These are phyloP conservation scores for Chionis minor DNA, from an alignment of 2,113 vertebrate genomes.

Conservation along the genomic window DNA sequence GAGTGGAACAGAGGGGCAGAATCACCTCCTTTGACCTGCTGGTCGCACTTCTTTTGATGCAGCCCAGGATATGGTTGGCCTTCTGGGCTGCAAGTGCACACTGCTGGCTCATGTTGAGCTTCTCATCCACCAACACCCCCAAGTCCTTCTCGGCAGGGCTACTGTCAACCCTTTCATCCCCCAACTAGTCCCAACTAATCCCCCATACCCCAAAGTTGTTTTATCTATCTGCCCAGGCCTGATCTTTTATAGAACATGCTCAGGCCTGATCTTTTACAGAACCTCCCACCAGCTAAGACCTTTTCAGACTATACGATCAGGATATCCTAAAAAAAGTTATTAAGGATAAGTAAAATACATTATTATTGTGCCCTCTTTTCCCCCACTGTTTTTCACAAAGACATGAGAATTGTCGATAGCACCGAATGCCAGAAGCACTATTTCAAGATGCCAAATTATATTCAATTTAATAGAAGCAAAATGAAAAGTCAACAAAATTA, in stretches of 20 bases:
- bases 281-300: neutral
- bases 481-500: neutral
- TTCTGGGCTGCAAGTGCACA: neutral
- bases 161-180: neutral
- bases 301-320: neutral
- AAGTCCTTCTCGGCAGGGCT: neutral
- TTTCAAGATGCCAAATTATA: neutral
- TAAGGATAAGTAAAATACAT: neutral
- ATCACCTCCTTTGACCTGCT: neutral
- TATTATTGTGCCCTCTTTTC: neutral
- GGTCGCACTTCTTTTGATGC: neutral
- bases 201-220: neutral
- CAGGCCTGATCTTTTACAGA: neutral
- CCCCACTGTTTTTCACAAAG: neutral
- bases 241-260: neutral
- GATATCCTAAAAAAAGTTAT: neutral
- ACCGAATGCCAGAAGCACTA: neutral
- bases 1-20: neutral
- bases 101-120: neutral
- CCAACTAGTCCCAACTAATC: neutral
- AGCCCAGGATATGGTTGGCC: neutral
- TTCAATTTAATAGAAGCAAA: neutral
- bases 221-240: neutral
- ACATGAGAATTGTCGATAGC: neutral
- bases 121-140: neutral